phyloP scores from a whole-genome alignment of 2,113 vertebrate species.

The Meleagris gallopavo region DNA sequence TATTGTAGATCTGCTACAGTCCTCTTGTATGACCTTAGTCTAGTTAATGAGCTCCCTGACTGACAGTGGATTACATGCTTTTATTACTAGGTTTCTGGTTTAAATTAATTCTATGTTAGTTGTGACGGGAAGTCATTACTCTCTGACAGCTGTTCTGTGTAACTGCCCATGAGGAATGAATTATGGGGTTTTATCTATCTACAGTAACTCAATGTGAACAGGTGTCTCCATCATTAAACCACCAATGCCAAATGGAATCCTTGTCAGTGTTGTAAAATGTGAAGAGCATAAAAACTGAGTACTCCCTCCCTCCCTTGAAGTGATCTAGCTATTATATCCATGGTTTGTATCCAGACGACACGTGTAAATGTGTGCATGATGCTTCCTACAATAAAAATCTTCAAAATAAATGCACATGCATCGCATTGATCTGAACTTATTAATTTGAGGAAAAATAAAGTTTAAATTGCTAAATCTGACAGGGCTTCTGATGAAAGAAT shows the following conservation, averaged over 20 bases:
- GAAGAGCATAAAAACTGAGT: not conserved
- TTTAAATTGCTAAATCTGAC: not conserved
- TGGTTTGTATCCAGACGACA: not conserved
- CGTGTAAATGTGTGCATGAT: not conserved
- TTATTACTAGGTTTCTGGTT: not conserved
- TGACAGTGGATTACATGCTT: not conserved
- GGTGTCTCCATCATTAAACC: not conserved
- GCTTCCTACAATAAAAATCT: not conserved
- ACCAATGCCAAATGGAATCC: not conserved
- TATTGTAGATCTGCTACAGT: not conserved
- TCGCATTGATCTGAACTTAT: not conserved
- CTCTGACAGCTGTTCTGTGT: not conserved
- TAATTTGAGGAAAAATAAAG: fast-evolving
- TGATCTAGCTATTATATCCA: not conserved
- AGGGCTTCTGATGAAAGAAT: not conserved
- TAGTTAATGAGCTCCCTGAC: not conserved
- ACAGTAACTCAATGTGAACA: not conserved
- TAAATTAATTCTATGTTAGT: conserved; percentile 14
- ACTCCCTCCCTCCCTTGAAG: not conserved
- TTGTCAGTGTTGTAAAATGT: not conserved
- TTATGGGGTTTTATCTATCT: not conserved
- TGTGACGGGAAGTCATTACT: not conserved
- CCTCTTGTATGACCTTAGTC: not conserved
- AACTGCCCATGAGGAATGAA: not conserved
- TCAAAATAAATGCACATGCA: not conserved